Conservation (phyloP, 2,113 vertebrate genomes). For the Bos taurus region ARS-UCD2.0 NC_037340.1:54373001-54373500, state of each 20-base stretch:
- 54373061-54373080: not conserved
- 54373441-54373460: accelerated
- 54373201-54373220: not conserved
- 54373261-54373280: not conserved
- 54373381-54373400: not conserved
- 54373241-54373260: not conserved
- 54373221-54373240: not conserved
- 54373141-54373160: not conserved
- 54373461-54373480: not conserved
- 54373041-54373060: too few species aligned
- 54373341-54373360: not conserved
- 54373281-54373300: not conserved
- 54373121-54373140: not conserved
- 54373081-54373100: not conserved
- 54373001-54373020: not conserved
- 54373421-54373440: not conserved
- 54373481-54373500: accelerated
- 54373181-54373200: not conserved
- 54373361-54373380: not conserved
- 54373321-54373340: not conserved
- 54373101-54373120: not conserved
- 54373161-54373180: not conserved
- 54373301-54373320: not conserved
- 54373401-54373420: not conserved
- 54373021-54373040: not conserved